Evolutionary conservation across 2,113 vertebrate species (phyloP), one percentile per base, ranked within the genome.

Genomic region (Struthio camelus): DNA sequence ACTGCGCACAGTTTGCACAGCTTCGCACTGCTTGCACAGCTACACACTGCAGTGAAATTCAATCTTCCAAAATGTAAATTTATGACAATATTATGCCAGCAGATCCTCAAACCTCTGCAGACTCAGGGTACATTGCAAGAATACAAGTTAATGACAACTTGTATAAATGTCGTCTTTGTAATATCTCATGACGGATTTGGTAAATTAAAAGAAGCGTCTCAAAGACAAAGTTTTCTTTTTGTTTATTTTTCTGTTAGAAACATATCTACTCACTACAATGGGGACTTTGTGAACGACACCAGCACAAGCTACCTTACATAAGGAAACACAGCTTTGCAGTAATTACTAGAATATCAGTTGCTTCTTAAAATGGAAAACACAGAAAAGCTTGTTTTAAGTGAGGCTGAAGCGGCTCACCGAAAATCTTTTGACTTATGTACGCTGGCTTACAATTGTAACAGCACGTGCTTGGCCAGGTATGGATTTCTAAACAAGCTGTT

Each of bases 401-500:
- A 38, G 61, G 8, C 17, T 79, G 34, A 13, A 92, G 71, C 42
- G 65, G 18, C 48, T 94, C 11, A 0, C 46, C 46, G 62, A 62
- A 80, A 82, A 81, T 53, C 36, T 50, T 59, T 62, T 38, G 1
- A 13, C 32, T 78, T 64, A 62, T 2, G 7, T 79, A 82, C 50
- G 71, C 50, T 10, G 32, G 44, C 75, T 19, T n/a, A 48, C 38
- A 71, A 61, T 3, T 65, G 5, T 54, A 92, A 46, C 24, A 76
- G 69, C 5, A 2, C 6, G 9, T 36, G 62, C n/a, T 73, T 71
- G 42, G 46, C 82, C 66, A 56, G 27, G 32, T 50, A 51, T 27
- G 67, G n/a, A n/a, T 88, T 90, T 86, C 94, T 80, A 96, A 88
- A 95, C 32, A 85, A 85, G 19, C 51, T 77, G 75, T 70, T 95